Conservation (phyloP, 2,888 invertebrate species). For the Melanchra persicariae region DNA sequence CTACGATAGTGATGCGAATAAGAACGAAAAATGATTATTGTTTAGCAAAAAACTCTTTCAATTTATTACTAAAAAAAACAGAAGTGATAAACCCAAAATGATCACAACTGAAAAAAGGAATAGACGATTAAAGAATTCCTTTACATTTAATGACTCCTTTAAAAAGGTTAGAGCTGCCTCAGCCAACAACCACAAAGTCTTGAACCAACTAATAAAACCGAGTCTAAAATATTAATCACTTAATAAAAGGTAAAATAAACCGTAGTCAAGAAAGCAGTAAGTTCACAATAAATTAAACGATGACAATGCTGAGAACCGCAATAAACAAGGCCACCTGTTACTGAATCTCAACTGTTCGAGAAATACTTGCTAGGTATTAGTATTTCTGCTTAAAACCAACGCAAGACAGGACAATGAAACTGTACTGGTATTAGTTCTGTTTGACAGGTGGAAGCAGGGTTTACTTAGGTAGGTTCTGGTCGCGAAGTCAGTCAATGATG, state of each 20-base stretch:
- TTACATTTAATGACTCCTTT: conserved; percentile 27
- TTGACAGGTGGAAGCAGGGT: no score
- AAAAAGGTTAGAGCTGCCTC: neutral
- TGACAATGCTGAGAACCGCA: conserved; percentile 33
- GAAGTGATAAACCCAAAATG: neutral
- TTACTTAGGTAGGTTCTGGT: no score
- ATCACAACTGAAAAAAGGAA: neutral
- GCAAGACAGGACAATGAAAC: neutral
- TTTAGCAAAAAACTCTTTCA: no score
- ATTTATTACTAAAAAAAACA: no score
- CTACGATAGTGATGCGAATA: no score
- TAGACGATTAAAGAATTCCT: neutral
- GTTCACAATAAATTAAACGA: conserved; percentile 41
- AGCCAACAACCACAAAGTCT: conserved; percentile 14
- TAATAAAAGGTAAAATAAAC: conserved; percentile 36
- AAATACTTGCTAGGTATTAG: conserved; percentile 13
- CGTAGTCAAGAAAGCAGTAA: conserved; percentile 24
- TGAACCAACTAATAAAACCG: conserved; percentile 5
- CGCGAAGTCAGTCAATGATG: no score
- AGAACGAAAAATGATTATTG: no score
- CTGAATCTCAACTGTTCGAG: conserved; percentile 4
- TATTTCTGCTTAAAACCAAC: conserved; percentile 18
- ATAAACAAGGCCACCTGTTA: conserved; percentile 61
- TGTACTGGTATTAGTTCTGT: neutral
- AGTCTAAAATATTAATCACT: conserved; percentile 22